phyloP scores from a whole-genome alignment of 2,888 invertebrate genomes.

The Papilio protenor region DNA sequence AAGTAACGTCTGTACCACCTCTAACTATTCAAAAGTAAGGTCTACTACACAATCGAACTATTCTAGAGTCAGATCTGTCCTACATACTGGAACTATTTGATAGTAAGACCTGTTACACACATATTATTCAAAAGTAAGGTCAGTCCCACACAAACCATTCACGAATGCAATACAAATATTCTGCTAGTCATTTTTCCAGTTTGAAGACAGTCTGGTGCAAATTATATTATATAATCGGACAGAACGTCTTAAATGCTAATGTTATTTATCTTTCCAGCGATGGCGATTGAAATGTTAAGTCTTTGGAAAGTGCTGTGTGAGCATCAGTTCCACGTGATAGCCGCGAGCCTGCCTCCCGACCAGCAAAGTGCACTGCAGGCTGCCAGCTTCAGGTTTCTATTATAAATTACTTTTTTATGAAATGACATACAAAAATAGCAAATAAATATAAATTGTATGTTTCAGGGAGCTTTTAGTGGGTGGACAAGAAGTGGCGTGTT shows the following conservation, averaged over 20 bases:
- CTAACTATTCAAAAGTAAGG: background rate
- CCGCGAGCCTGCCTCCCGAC: conserved; percentile 87
- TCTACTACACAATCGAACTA: no score
- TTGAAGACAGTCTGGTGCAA: no score
- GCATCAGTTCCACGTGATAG: conserved; percentile 94
- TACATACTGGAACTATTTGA: no score
- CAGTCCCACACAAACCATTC: no score
- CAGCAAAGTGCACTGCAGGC: conserved; percentile 86
- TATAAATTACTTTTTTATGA: background rate
- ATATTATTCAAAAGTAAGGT: no score
- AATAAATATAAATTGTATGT: conserved; percentile 34
- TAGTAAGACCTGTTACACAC: no score
- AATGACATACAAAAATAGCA: background rate
- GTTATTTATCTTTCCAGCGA: conserved; percentile 66
- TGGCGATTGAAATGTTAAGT: conserved; percentile 94
- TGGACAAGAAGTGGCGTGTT: conserved; percentile 87
- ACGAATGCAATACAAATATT: no score
- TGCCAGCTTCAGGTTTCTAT: conserved; percentile 82
- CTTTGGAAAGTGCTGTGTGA: conserved; percentile 97
- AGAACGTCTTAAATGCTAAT: background rate
- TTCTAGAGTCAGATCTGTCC: no score
- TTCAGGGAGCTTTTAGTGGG: conserved; percentile 89
- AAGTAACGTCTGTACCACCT: background rate
- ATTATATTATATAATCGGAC: no score
- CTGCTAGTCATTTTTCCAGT: no score